A percentile compares a stretch with the other conserved stretches of the same genome.
Conservation (phyloP, 2,888 invertebrate genomes). For the Acrobasis repandana region DNA sequence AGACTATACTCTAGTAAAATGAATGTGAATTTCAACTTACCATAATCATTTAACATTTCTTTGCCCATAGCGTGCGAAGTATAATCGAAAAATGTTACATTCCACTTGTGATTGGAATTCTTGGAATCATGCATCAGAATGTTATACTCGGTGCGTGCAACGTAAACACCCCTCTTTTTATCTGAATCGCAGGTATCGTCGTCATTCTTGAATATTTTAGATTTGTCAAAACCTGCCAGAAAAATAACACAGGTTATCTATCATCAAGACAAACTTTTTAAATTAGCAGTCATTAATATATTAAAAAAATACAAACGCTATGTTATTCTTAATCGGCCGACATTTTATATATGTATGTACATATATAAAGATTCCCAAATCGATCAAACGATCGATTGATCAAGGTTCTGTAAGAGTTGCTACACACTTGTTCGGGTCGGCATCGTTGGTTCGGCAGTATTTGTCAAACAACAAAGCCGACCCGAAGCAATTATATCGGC, state of each 20-base stretch:
- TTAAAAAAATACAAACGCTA: too few relatives aligned
- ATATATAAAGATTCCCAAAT: too few relatives aligned
- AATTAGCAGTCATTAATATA: too few relatives aligned
- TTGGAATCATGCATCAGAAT: conserved; percentile 96
- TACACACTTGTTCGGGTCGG: too few relatives aligned
- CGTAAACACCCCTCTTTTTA: conserved; percentile 87
- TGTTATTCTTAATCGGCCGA: too few relatives aligned
- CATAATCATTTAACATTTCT: conserved; percentile 90
- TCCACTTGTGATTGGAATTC: conserved; percentile 90
- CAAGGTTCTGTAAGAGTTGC: too few relatives aligned
- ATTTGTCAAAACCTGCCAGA: conserved; percentile 67
- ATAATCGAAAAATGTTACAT: conserved; percentile 98
- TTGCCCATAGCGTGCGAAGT: conserved; percentile 91
- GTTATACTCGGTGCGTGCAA: conserved; percentile 95
- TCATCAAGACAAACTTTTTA: too few relatives aligned
- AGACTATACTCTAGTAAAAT: neutral
- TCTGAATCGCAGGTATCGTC: conserved; percentile 87
- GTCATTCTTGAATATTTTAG: conserved; percentile 70
- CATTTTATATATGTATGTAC: too few relatives aligned
- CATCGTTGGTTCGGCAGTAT: too few relatives aligned
- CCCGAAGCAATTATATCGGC: too few relatives aligned
- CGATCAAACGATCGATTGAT: too few relatives aligned
- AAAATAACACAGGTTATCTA: neutral
- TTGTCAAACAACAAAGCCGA: too few relatives aligned
- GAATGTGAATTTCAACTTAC: conserved; percentile 71